Evolutionary conservation across 2,888 invertebrate species (phyloP), one percentile per base, ranked within the genome.

Genomic region (Tortrix viridana): DNA sequence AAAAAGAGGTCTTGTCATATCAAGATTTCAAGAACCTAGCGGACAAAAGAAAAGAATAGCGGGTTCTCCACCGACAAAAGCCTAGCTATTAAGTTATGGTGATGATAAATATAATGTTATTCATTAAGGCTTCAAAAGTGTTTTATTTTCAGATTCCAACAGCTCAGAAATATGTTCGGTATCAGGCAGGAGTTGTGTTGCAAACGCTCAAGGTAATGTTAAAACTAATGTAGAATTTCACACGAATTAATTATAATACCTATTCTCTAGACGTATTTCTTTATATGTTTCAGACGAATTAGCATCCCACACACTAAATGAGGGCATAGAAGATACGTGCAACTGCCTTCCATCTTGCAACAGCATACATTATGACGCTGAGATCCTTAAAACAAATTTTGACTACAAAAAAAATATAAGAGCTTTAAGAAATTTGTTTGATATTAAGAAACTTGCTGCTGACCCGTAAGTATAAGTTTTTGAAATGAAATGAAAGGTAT

Each of bases 281-380:
- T 1, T 32, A 43, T 46, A 20, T 12, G 2, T 50, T 50, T 37
- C 14, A 50, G 50, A 32, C 5, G 50, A 50, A 6, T 2, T 50
- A n/a, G 50, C 32, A 19, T 37, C 37, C 1, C 32, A 26, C 32
- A 3, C 14, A 14, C 26, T 47, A 3, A 14, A 18, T 32, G 6
- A 6, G 1, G 18, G 2, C 3, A 50, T 50, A 37, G 14, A 18
- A 5, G 5, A 37, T 2, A 37, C 5, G n/a, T 60, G 60, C 16
- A 43, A 54, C 9, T 60, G 60, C n/a, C 47, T 53, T 5, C 53
- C 53, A 4, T 18, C 43, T 3, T 60, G 60, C 46, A 32, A 47
- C 14, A 53, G 60, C 18, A 22, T 60, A 12, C 48, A 60, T 6
- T 60, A 60, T 38, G 53, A 60, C 12, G 60, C 60, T 12, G 60